Evolutionary conservation across 2,888 invertebrate genomes (phyloP).

Genomic region (Eurytoma californica): DNA sequence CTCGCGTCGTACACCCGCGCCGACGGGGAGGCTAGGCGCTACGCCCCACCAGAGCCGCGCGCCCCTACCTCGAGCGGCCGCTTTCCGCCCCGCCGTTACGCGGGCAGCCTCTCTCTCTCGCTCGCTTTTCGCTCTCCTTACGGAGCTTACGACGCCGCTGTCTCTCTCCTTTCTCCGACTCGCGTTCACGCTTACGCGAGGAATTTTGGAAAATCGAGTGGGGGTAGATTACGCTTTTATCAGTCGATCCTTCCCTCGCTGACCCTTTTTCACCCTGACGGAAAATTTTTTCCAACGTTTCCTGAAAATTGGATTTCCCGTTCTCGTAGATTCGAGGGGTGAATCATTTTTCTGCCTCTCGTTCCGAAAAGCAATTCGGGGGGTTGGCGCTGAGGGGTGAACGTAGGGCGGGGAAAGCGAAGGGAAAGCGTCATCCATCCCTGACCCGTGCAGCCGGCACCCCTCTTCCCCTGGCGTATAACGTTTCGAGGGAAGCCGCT

Average conservation of each 20-base stretch:
- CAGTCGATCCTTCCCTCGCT: neutral
- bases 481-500: too few relatives aligned
- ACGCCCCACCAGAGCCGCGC: too few relatives aligned
- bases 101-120: neutral
- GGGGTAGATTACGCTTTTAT: too few relatives aligned
- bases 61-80: neutral
- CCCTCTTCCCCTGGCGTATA: neutral
- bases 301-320: too few relatives aligned
- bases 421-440: neutral
- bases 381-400: too few relatives aligned
- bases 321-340: too few relatives aligned
- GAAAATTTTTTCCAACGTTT: too few relatives aligned
- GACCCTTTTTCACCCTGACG: neutral
- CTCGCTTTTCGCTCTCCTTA: constrained; percentile 9
- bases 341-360: too few relatives aligned
- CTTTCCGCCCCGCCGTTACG: constrained; percentile 1
- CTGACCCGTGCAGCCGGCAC: neutral
- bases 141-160: neutral
- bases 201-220: too few relatives aligned
- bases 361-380: too few relatives aligned
- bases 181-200: too few relatives aligned
- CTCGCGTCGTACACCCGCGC: constrained; percentile 5
- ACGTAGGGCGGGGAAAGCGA: neutral
- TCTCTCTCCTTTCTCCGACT: neutral
- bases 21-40: neutral